Conservation (phyloP, 2,113 vertebrate genomes). For the Onychostoma macrolepis region DNA sequence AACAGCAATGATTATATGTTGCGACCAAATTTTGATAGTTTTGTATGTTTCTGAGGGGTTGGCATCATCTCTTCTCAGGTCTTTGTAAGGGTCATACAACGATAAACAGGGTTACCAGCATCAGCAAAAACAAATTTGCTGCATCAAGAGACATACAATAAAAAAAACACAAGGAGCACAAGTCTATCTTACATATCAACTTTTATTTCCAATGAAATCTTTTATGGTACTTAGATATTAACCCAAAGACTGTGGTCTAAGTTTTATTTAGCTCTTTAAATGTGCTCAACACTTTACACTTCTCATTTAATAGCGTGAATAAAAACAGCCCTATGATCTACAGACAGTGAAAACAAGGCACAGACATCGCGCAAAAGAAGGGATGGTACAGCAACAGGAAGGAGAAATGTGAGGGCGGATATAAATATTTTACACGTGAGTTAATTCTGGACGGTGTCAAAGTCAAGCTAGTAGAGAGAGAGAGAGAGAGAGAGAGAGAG, state of each 20-base stretch:
- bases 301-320: conserved; percentile 44
- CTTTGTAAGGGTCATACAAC: too few relatives aligned
- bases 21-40: too few relatives aligned
- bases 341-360: conserved; percentile 43
- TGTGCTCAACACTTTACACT: conserved; percentile 30
- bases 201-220: conserved; percentile 54
- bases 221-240: conserved; percentile 38
- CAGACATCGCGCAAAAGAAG: conserved; percentile 47
- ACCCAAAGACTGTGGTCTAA: conserved; percentile 30
- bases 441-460: conserved; percentile 68
- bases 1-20: too few relatives aligned
- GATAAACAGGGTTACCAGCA: background rate
- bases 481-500: background rate
- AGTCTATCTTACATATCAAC: conserved; percentile 45
- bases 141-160: background rate
- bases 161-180: background rate
- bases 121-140: background rate
- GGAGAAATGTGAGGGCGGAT: conserved; percentile 53
- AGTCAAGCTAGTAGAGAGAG: conserved; percentile 61
- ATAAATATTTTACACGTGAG: conserved; percentile 80
- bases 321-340: conserved; percentile 56
- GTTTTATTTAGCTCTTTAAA: conserved; percentile 33
- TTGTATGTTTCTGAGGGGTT: background rate
- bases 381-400: background rate
- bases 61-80: too few relatives aligned